phyloP scores from a whole-genome alignment of 2,113 vertebrate genomes.

The Stegostoma tigrinum region DNA sequence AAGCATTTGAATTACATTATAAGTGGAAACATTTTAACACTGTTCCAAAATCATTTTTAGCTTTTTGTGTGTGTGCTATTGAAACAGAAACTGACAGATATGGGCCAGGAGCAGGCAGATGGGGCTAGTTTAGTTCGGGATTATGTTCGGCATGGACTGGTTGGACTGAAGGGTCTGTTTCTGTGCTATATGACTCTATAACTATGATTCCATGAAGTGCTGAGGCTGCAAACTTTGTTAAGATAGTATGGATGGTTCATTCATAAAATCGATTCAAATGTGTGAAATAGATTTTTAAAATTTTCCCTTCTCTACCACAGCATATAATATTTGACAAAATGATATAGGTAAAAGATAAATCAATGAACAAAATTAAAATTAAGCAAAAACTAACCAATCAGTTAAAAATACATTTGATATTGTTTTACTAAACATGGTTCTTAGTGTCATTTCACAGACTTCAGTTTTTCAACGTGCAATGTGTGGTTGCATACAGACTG shows the following conservation, averaged over 20 bases:
- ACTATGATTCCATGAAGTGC: no score
- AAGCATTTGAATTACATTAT: conserved; percentile 10
- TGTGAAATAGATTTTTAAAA: not conserved
- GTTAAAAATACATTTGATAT: not conserved
- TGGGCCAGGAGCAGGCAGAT: no score
- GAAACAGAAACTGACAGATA: not conserved
- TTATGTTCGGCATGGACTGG: no score
- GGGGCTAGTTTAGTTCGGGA: no score
- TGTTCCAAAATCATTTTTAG: not conserved
- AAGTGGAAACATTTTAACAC: not conserved
- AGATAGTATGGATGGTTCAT: not conserved
- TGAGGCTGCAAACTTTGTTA: not conserved
- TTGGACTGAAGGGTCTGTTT: no score
- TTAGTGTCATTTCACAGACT: not conserved
- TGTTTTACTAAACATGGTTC: not conserved
- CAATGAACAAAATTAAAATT: not conserved
- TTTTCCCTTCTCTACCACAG: not conserved
- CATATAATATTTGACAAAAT: not conserved
- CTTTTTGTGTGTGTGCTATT: not conserved
- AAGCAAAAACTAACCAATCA: not conserved
- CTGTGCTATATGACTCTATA: no score
- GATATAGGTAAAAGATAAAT: not conserved
- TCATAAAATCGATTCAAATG: not conserved
- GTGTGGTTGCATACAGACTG: not conserved
- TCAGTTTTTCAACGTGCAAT: not conserved